A percentile compares a stretch with the other conserved stretches of the same genome.
Evolutionary conservation across 2,113 vertebrate genomes (phyloP).

Genomic region (Podocnemis expansa): DNA sequence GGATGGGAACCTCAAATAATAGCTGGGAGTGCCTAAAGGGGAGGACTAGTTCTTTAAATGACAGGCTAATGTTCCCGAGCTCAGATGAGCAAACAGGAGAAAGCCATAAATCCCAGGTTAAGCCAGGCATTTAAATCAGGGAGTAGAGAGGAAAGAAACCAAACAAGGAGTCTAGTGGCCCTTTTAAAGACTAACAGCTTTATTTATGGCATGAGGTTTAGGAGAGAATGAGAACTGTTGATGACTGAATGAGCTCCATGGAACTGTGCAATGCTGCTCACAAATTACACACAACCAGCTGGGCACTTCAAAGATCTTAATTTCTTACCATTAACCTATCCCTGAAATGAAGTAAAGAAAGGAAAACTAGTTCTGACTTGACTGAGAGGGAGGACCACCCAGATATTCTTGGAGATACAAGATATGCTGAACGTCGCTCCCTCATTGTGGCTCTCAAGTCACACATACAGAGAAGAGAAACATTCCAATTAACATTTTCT

Average conservation of each 20-base stretch:
- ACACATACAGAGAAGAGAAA: background rate
- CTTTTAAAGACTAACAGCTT: too few relatives aligned
- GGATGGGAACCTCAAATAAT: background rate
- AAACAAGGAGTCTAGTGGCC: too few relatives aligned
- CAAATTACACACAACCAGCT: background rate
- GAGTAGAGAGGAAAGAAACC: background rate
- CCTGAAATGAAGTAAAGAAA: background rate
- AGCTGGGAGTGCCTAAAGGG: background rate
- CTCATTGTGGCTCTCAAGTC: background rate
- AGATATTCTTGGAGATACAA: background rate
- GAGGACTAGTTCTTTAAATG: background rate
- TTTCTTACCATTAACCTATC: background rate
- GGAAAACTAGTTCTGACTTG: background rate
- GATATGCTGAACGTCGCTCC: background rate
- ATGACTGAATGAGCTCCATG: background rate
- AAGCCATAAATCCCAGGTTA: accelerated
- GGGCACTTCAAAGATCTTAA: background rate
- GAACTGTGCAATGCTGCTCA: background rate
- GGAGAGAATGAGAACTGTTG: background rate
- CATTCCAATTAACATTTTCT: too few relatives aligned
- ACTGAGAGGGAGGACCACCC: background rate
- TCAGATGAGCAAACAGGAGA: background rate
- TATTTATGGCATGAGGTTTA: too few relatives aligned
- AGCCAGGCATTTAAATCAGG: background rate
- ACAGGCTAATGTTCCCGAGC: background rate